These are phyloP conservation scores for Falco punctatus DNA, from an alignment of 2,113 vertebrate genomes.

Conservation along the genomic window DNA sequence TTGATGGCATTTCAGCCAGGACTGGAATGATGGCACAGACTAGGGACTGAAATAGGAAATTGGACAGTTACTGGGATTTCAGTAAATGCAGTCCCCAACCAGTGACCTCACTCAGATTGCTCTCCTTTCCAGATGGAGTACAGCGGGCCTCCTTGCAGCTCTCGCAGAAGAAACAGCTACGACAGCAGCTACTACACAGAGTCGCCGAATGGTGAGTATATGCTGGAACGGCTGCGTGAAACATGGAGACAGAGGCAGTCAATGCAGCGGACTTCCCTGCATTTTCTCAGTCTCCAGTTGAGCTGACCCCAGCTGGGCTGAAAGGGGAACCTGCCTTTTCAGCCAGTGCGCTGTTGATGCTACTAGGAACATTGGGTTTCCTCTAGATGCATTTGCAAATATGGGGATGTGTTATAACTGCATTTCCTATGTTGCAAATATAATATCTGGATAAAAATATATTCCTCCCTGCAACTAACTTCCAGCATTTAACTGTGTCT, in stretches of 20 bases:
- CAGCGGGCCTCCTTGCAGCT: conserved; percentile 80
- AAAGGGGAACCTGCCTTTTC: neutral
- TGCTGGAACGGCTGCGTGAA: accelerated
- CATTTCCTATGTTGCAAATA: neutral
- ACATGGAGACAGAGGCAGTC: neutral
- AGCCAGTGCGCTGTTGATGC: neutral
- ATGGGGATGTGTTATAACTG: neutral
- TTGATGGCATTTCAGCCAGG: neutral
- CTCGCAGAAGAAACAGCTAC: conserved; percentile 83
- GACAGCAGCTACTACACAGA: conserved; percentile 88
- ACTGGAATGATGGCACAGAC: neutral
- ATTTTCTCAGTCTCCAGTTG: neutral
- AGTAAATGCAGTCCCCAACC: neutral
- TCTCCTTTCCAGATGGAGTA: conserved; percentile 87
- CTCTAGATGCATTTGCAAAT: neutral
- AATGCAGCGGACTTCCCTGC: too few species aligned
- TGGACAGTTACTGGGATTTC: neutral
- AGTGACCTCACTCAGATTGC: neutral
- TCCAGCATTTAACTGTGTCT: neutral
- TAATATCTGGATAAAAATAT: neutral
- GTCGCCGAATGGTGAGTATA: conserved; percentile 81
- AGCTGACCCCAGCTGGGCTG: neutral
- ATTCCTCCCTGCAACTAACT: neutral
- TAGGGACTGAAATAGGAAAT: neutral
- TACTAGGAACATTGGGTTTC: neutral